phyloP scores from a whole-genome alignment of 2,797 vertebrate species.

The Danio aesculapii region DNA sequence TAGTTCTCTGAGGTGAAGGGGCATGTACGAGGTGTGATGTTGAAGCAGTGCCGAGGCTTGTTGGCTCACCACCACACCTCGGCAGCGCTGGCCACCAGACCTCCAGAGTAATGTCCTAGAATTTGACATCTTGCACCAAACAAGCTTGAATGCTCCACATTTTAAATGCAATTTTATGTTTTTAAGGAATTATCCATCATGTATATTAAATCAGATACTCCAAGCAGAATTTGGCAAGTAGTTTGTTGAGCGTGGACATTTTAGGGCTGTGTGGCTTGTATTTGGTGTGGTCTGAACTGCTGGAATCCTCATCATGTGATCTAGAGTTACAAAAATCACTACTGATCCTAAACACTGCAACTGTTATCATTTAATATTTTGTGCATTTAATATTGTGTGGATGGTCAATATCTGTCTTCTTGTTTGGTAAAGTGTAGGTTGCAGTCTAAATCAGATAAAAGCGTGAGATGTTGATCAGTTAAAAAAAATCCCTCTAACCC shows the following conservation, averaged over 20 bases:
- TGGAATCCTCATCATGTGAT: not conserved
- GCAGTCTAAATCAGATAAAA: not conserved
- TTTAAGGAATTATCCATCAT: not conserved
- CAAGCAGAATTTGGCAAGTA: not conserved
- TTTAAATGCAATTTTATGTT: not conserved
- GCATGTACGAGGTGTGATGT: not conserved
- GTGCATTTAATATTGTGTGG: not conserved
- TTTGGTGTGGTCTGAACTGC: conserved; percentile 1
- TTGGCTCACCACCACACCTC: not conserved
- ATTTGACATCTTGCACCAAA: conserved; percentile 7
- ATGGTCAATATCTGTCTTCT: not conserved
- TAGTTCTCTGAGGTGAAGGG: not conserved
- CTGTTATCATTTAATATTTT: too few relatives aligned
- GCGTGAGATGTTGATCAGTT: not conserved
- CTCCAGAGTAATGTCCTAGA: not conserved
- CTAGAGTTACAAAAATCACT: not conserved
- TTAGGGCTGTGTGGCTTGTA: not conserved
- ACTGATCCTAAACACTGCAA: not conserved
- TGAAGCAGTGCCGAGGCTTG: not conserved
- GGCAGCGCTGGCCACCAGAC: not conserved
- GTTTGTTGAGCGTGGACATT: not conserved
- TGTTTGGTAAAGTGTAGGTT: not conserved
- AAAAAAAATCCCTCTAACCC: not conserved
- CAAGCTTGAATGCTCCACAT: not conserved
- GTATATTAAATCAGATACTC: not conserved